phyloP scores from a whole-genome alignment of 2,888 invertebrate species.

The Lycophotia porphyrea region DNA sequence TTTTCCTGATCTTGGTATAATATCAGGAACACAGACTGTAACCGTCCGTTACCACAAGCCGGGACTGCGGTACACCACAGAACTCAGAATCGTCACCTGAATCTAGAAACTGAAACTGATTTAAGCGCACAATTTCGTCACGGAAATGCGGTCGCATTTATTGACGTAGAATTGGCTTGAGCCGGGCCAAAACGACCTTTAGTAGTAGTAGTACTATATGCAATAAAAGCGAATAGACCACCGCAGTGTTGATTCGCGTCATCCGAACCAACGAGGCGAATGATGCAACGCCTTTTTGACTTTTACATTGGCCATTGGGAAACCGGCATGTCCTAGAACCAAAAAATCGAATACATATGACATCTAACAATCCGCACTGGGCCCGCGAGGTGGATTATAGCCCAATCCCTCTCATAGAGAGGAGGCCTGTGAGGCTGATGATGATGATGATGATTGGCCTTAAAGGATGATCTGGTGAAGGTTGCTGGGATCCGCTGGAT shows the following conservation, averaged over 20 bases:
- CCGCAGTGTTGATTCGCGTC: neutral
- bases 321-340: too few species aligned
- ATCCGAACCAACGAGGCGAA: neutral
- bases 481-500: neutral
- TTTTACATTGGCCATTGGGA: too few species aligned
- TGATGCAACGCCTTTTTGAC: neutral
- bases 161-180: neutral
- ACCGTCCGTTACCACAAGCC: neutral
- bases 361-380: too few species aligned
- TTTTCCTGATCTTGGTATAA: neutral
- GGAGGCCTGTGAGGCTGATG: too few species aligned
- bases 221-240: neutral
- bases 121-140: neutral
- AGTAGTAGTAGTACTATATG: too few species aligned
- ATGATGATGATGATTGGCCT: too few species aligned
- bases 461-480: neutral
- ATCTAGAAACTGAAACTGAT: neutral
- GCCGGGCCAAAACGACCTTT: neutral
- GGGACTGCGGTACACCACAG: neutral
- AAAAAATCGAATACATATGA: too few species aligned
- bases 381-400: too few species aligned
- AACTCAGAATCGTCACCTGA: neutral
- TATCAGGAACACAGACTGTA: neutral
- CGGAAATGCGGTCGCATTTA: neutral
- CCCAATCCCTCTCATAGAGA: too few species aligned